These are phyloP conservation scores for Leptoteleia sp. DNA, from an alignment of 1,140 invertebrate genomes.

Conservation along the genomic window DNA sequence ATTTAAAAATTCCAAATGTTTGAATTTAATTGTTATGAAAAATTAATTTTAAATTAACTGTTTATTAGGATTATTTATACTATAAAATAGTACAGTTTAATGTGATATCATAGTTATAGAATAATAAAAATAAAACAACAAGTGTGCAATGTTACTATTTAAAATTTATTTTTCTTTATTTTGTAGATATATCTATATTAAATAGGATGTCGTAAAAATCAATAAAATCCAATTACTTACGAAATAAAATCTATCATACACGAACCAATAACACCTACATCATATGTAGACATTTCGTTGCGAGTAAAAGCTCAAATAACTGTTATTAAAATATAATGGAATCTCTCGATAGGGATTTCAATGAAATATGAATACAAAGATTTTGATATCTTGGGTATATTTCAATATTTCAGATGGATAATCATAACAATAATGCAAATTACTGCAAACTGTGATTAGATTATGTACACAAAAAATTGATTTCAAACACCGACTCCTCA, in stretches of 20 bases:
- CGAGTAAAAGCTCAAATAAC: constrained; percentile 7
- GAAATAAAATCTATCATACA: constrained; percentile 62
- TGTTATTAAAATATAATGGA: constrained; percentile 1
- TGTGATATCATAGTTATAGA: too few relatives aligned
- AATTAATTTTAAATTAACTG: too few relatives aligned
- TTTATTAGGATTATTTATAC: too few relatives aligned
- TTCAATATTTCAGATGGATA: constrained; percentile 52
- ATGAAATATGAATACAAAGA: neutral
- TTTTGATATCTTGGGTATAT: constrained; percentile 53
- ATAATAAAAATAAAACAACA: too few relatives aligned
- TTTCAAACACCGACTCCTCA: constrained; percentile 54
- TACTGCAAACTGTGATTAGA: constrained; percentile 57
- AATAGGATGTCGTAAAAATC: constrained; percentile 40
- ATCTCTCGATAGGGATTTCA: constrained; percentile 7
- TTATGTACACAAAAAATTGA: constrained; percentile 57
- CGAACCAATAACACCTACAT: constrained; percentile 58
- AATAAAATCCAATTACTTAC: constrained; percentile 53
- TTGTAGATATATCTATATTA: constrained; percentile 1
- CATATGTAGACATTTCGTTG: constrained; percentile 37
- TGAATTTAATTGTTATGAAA: too few relatives aligned
- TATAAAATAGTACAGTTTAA: too few relatives aligned
- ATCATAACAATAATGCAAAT: constrained; percentile 61
- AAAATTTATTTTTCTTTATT: constrained; percentile 10
- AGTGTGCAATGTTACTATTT: constrained; percentile 18
- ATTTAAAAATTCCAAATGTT: too few relatives aligned